These are phyloP conservation scores for Caenorhabditis becei DNA, from an alignment of 2,888 invertebrate genomes.

Conservation along the genomic window DNA sequence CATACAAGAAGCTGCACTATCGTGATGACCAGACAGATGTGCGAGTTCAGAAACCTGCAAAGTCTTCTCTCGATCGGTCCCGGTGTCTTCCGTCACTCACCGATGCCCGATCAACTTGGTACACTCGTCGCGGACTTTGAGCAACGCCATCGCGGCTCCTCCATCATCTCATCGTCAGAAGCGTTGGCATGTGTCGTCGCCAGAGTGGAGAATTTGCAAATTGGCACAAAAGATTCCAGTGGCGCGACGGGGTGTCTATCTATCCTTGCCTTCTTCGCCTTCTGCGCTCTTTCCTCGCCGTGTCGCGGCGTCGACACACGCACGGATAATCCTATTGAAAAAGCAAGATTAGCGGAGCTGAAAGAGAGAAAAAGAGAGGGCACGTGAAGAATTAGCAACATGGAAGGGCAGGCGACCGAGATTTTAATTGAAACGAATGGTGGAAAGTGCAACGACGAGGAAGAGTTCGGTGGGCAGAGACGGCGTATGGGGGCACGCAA, in stretches of 20 bases:
- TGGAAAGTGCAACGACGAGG: neutral
- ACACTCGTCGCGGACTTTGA: conserved; percentile 72
- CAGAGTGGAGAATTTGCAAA: conserved; percentile 43
- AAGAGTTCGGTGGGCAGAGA: neutral
- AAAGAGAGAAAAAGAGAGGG: conserved; percentile 6
- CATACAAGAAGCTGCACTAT: conserved; percentile 74
- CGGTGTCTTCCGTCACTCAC: conserved; percentile 17
- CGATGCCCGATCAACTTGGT: conserved; percentile 75
- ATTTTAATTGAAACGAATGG: conserved; percentile 12
- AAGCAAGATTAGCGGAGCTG: conserved; percentile 9
- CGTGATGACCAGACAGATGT: conserved; percentile 73
- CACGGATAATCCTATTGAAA: conserved; percentile 51
- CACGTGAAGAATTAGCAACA: conserved; percentile 11
- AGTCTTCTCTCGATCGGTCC: neutral
- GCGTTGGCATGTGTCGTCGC: conserved; percentile 26
- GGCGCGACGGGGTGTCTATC: conserved; percentile 15
- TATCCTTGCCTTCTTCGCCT: conserved; percentile 20
- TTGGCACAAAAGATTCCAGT: conserved; percentile 12
- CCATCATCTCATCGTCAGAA: conserved; percentile 33
- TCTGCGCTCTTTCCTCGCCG: neutral
- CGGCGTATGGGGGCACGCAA: conserved; percentile 4
- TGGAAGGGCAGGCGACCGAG: neutral
- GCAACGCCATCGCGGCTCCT: conserved; percentile 58
- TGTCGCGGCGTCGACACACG: conserved; percentile 3
- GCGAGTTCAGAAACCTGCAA: conserved; percentile 73